Base-by-base conservation (phyloP, 2,888 invertebrate species). In the Schizotus pectinicornis region DNA sequence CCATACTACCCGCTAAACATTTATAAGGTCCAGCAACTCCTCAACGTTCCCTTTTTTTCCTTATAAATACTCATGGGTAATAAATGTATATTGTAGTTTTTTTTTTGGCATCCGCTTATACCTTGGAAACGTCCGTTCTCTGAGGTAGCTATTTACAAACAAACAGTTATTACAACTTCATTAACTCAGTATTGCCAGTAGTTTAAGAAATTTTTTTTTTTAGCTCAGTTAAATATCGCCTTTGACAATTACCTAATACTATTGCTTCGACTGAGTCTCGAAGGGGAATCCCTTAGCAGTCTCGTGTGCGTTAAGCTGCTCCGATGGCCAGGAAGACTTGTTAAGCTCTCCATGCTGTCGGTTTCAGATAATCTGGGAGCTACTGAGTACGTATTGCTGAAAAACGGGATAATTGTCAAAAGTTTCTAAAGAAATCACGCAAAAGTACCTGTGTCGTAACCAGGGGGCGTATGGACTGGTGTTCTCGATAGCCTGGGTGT, bases 111-210 rank as follows among this genome's bases (percentile, higher is more conserved):
- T 65, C 67, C 71, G 63, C 72, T 81, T 86, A 81, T 91, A 91
- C 92, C 93, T 93, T 87, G 92, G 92, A 82, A 92, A 93, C 71
- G 93, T 93, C 91, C 93, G 87, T 86, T 92, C 92, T 88, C 90
- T 89, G 81, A 92, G 91, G 84, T 92, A 92, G 91, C 93, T 92
- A 81, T 63, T 68, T 68, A 63, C 60, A 69, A 69, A 67, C 79
- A 79, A 80, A 51, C 66, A 52, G 43, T 39, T 63, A 48, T 46
- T 49, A 45, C 30, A 39, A 37, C 37, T 50, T 37, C n/a, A n/a
- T n/a, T n/a, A n/a, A n/a, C n/a, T 43, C 32, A 45, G 32, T 50
- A 22, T 34, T 41, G 31, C 3, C 22, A 22, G 3, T 22, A 22
- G 22, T 22, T 22, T 2, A 22, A 22, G 22, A 22, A 22, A 22